Evolutionary conservation across 1,140 invertebrate species (phyloP).

Genomic region (Bombus ignitus): DNA sequence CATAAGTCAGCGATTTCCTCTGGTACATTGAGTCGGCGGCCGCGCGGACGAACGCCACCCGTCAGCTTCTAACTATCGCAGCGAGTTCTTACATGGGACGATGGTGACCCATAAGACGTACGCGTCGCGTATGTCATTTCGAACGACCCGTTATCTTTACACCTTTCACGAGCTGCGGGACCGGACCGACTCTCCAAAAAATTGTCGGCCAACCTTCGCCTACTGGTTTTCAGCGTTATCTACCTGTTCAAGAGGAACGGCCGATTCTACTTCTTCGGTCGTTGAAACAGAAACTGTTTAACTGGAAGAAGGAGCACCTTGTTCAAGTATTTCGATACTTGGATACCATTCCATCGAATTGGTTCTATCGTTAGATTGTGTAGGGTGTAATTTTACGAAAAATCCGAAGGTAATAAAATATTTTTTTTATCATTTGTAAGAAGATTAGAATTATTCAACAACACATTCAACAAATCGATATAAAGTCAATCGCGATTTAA

Average conservation of each 20-base stretch:
- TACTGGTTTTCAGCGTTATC: slow-evolving; percentile 61
- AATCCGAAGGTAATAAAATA: too few relatives aligned
- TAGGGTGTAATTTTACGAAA: too few relatives aligned
- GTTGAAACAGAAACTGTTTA: neutral
- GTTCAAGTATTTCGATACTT: neutral
- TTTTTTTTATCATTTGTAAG: too few relatives aligned
- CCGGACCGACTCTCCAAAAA: slow-evolving; percentile 63
- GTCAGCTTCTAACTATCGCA: slow-evolving; percentile 24
- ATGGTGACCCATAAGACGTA: slow-evolving; percentile 65
- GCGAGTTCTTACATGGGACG: slow-evolving; percentile 56
- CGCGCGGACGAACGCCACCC: slow-evolving; percentile 40
- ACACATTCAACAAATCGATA: neutral
- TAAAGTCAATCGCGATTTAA: neutral
- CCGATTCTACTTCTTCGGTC: slow-evolving; percentile 35
- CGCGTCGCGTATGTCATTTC: slow-evolving; percentile 77
- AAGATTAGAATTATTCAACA: neutral
- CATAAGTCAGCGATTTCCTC: slow-evolving; percentile 79
- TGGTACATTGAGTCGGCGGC: slow-evolving; percentile 75
- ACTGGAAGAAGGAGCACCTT: neutral
- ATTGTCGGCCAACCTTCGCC: slow-evolving; percentile 71
- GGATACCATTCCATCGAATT: too few relatives aligned
- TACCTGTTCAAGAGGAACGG: slow-evolving; percentile 62
- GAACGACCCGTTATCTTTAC: slow-evolving; percentile 71
- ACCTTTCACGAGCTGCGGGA: slow-evolving; percentile 58
- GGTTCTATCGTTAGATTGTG: too few relatives aligned